These are phyloP conservation scores for Coluber constrictor DNA, from an alignment of 2,797 vertebrate species.

Conservation along the genomic window DNA sequence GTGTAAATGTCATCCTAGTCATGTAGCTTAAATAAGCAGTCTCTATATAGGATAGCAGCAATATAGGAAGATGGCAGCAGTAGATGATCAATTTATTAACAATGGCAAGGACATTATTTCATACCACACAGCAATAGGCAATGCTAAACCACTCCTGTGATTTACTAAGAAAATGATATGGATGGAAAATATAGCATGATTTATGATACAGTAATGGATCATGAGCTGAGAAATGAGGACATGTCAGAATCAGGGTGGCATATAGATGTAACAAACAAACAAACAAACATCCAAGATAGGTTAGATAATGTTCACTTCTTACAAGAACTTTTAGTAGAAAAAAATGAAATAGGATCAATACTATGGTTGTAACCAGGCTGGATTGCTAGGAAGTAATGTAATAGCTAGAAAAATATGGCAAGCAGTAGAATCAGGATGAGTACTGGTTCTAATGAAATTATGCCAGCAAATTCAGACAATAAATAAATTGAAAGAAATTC, in stretches of 20 bases:
- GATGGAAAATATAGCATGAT: neutral
- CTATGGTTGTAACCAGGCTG: neutral
- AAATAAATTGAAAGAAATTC: neutral
- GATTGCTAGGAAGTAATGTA: neutral
- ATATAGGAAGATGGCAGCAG: neutral
- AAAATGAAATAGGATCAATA: neutral
- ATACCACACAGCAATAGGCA: neutral
- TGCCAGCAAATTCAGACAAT: neutral
- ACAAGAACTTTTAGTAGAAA: neutral
- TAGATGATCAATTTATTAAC: neutral
- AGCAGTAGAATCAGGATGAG: neutral
- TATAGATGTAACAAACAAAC: neutral
- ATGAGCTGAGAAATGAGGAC: neutral
- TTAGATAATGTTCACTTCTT: neutral
- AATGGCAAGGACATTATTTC: neutral
- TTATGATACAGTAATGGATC: neutral
- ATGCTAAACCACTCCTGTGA: neutral
- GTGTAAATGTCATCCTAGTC: neutral
- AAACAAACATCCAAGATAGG: neutral
- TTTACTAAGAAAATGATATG: neutral
- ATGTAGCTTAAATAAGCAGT: neutral
- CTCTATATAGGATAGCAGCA: neutral
- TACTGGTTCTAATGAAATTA: neutral
- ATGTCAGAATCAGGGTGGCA: neutral
- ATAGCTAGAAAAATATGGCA: neutral